Conservation (phyloP, 2,113 vertebrate species). For the Toxostoma redivivum region DNA sequence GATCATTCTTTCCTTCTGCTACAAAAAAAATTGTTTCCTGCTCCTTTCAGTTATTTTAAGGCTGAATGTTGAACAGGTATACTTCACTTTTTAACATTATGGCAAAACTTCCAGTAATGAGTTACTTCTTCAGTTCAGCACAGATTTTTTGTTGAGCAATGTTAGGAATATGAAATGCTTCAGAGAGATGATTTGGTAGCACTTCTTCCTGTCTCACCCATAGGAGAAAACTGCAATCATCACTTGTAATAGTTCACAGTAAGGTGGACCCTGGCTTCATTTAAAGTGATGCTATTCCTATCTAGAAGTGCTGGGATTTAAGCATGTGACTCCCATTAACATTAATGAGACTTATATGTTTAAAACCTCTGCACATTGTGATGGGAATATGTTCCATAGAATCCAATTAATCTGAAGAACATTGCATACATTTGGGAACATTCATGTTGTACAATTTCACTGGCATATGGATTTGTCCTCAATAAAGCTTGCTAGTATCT, state of each 20-base stretch:
- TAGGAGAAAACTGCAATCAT: background rate
- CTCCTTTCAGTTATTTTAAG: background rate
- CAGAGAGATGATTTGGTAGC: background rate
- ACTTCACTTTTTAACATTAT: background rate
- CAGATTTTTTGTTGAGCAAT: background rate
- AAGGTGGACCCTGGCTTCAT: background rate
- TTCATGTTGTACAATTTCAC: background rate
- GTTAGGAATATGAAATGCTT: background rate
- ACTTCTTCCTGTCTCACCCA: background rate
- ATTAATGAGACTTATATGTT: background rate
- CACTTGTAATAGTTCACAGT: background rate
- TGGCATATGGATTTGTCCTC: conserved; percentile 36
- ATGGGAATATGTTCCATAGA: background rate
- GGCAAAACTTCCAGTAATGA: background rate
- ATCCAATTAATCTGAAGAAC: conserved; percentile 26
- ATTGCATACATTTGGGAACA: conserved; percentile 17
- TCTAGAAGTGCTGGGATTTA: background rate
- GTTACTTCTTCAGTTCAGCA: background rate
- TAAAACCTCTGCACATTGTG: background rate
- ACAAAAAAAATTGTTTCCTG: background rate
- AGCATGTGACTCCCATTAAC: background rate
- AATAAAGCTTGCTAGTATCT: conserved; percentile 13
- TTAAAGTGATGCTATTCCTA: background rate
- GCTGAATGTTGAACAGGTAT: background rate
- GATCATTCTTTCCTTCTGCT: background rate